Evolutionary conservation across 2,888 invertebrate species (phyloP).

Genomic region (Tipula helvola): DNA sequence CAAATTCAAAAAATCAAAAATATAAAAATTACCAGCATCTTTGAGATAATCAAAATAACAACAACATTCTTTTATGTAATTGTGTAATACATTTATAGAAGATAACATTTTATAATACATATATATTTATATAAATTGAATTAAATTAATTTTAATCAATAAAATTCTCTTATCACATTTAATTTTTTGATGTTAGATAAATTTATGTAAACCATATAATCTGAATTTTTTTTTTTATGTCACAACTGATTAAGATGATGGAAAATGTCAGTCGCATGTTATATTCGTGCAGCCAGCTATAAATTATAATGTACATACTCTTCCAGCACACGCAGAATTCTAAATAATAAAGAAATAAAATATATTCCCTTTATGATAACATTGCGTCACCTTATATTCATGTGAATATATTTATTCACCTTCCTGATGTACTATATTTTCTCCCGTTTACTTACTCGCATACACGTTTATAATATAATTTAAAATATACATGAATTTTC

Average conservation of each 20-base stretch:
- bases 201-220: neutral
- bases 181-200: neutral
- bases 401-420: neutral
- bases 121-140: neutral
- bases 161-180: slow-evolving; percentile 4
- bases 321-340: neutral
- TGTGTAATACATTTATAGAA: neutral
- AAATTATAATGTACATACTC: neutral
- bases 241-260: neutral
- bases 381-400: neutral
- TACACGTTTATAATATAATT: neutral
- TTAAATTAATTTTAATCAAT: neutral
- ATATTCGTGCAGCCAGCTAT: neutral
- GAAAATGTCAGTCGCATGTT: neutral
- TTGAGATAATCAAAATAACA: neutral
- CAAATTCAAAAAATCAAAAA: neutral
- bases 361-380: neutral
- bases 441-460: neutral
- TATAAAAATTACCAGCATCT: neutral
- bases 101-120: neutral
- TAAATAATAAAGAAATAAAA: neutral
- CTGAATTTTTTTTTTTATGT: neutral
- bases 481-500: neutral
- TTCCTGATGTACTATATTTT: neutral
- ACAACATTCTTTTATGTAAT: neutral